Evolutionary conservation across 2,113 vertebrate genomes (phyloP).

Genomic region (Nanorana parkeri): DNA sequence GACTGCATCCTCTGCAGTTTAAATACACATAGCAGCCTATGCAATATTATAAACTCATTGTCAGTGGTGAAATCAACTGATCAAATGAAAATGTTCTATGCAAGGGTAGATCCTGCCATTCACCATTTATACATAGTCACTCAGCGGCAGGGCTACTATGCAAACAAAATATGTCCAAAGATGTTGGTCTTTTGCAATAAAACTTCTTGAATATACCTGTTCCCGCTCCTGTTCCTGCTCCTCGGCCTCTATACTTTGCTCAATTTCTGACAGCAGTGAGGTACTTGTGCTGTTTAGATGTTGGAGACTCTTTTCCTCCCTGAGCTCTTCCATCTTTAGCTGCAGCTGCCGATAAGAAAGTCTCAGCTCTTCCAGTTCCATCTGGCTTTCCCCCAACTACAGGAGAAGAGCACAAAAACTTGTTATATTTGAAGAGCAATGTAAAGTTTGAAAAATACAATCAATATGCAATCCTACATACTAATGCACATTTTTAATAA

Average conservation of each 20-base stretch:
- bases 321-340: conserved; percentile 85
- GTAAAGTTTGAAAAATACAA: too few relatives aligned
- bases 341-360: conserved; percentile 88
- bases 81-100: too few relatives aligned
- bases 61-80: too few relatives aligned
- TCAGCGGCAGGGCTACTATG: background rate
- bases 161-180: background rate
- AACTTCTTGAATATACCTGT: conserved; percentile 76
- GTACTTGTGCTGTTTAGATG: conserved; percentile 82
- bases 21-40: too few relatives aligned
- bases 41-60: too few relatives aligned
- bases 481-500: too few relatives aligned
- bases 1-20: too few relatives aligned
- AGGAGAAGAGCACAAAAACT: conserved; percentile 35
- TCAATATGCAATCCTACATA: too few relatives aligned
- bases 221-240: conserved; percentile 96
- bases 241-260: conserved; percentile 98
- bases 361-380: conserved; percentile 92
- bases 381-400: conserved; percentile 89
- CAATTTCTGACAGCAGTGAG: conserved; percentile 94
- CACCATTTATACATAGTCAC: too few relatives aligned
- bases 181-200: background rate
- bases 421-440: too few relatives aligned
- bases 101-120: too few relatives aligned
- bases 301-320: conserved; percentile 88